Evolutionary conservation across 2,888 invertebrate genomes (phyloP).

Genomic region (Hirtodrosophila confusa): DNA sequence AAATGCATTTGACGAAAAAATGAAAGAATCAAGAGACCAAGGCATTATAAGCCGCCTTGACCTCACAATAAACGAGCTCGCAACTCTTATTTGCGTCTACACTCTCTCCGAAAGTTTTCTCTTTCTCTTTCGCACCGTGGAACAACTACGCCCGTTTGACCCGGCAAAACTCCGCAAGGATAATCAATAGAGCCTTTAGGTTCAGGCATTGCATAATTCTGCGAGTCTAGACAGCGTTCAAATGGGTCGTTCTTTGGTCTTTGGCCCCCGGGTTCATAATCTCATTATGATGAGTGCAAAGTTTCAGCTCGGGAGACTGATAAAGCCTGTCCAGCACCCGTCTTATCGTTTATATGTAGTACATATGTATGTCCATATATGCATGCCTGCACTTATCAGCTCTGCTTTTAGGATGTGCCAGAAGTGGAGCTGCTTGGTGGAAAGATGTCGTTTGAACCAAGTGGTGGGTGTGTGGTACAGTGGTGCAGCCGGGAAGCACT

Average conservation of each 20-base stretch:
- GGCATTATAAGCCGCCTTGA: conserved; percentile 35
- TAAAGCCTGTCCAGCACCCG: conserved; percentile 27
- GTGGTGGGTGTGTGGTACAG: background rate
- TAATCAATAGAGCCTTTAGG: conserved; percentile 31
- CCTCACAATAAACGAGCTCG: conserved; percentile 34
- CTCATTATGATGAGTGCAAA: conserved; percentile 51
- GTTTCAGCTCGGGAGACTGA: conserved; percentile 37
- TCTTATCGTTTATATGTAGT: background rate
- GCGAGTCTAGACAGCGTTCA: conserved; percentile 27
- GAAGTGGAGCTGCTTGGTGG: background rate
- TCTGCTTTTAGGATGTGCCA: conserved; percentile 14
- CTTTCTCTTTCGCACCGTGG: conserved; percentile 6
- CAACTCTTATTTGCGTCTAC: conserved; percentile 1
- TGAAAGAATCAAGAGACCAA: conserved; percentile 4
- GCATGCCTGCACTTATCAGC: conserved; percentile 42
- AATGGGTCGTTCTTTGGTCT: conserved; percentile 27
- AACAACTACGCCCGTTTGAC: conserved; percentile 12
- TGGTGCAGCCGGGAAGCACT: conserved; percentile 6
- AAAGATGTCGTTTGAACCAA: background rate
- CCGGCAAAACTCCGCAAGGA: conserved; percentile 28
- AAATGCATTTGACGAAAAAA: conserved; percentile 32
- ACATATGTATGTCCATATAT: background rate
- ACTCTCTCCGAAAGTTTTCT: background rate
- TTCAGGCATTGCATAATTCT: conserved; percentile 50
- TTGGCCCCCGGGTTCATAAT: conserved; percentile 33